A percentile compares a stretch with the other conserved stretches of the same genome.
Evolutionary conservation across 64 coral and sea anemone species (phyloP).

Genomic region (Actinia equina): DNA sequence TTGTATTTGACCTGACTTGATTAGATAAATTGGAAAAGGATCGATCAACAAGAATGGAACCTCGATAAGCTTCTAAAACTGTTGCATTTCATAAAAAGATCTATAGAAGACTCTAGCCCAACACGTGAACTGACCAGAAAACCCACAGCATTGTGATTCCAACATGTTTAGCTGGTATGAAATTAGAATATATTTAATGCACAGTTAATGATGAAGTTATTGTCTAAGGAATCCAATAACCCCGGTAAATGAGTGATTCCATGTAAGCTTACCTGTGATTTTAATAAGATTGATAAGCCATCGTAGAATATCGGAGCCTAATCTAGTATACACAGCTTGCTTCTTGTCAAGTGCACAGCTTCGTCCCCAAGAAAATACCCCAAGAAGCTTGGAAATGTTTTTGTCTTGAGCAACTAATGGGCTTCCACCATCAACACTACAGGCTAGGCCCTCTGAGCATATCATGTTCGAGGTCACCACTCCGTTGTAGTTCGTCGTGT

Average conservation of each 20-base stretch:
- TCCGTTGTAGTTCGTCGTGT: conserved; percentile 25
- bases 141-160: neutral
- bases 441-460: conserved; percentile 37
- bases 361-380: conserved; percentile 64
- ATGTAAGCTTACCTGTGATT: conserved; percentile 53
- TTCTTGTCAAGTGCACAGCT: conserved; percentile 55
- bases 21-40: neutral
- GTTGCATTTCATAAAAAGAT: too few relatives aligned
- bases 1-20: neutral
- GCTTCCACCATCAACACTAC: conserved; percentile 68
- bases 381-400: conserved; percentile 24
- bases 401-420: conserved; percentile 41
- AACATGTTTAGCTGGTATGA: neutral
- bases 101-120: too few relatives aligned
- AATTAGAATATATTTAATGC: too few relatives aligned
- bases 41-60: neutral
- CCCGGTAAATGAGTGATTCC: too few relatives aligned
- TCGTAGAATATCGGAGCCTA: conserved; percentile 25
- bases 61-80: neutral
- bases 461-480: conserved; percentile 42
- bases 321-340: conserved; percentile 46
- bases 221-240: neutral
- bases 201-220: neutral
- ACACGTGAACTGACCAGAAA: neutral
- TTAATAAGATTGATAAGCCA: conserved; percentile 49